phyloP scores from a whole-genome alignment of 2,113 vertebrate genomes.

The Ceratotherium simum region DNA sequence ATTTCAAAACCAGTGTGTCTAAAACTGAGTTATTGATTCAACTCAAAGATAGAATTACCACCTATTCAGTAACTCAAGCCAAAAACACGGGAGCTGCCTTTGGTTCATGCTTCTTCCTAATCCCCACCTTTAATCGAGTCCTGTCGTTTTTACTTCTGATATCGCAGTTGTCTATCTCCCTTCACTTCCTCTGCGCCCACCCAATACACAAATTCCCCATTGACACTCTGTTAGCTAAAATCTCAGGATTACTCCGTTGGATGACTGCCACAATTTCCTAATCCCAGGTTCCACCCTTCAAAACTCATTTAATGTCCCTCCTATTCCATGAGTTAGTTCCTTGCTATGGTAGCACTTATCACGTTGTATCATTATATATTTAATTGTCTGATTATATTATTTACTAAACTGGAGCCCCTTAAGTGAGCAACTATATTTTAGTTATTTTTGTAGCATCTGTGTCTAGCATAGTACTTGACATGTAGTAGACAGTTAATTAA shows the following conservation, averaged over 20 bases:
- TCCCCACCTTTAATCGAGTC: not conserved
- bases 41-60: not conserved
- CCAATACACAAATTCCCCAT: not conserved
- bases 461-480: not conserved
- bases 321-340: not conserved
- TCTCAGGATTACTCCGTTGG: not conserved
- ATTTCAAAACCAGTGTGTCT: slow-evolving; percentile 35
- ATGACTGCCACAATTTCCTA: not conserved
- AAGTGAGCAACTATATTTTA: not conserved
- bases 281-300: slow-evolving; percentile 17
- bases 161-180: not conserved
- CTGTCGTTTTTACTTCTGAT: not conserved
- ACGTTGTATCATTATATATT: not conserved
- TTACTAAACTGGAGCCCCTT: not conserved
- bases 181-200: not conserved
- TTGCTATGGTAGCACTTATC: not conserved
- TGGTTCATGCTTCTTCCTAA: not conserved
- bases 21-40: not conserved
- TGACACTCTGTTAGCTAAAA: not conserved
- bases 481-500: not conserved
- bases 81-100: not conserved
- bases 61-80: not conserved
- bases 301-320: not conserved
- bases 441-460: not conserved
- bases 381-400: not conserved